Base-by-base conservation (phyloP, 2,888 invertebrate genomes). In the Mimumesa dahlbomi region DNA sequence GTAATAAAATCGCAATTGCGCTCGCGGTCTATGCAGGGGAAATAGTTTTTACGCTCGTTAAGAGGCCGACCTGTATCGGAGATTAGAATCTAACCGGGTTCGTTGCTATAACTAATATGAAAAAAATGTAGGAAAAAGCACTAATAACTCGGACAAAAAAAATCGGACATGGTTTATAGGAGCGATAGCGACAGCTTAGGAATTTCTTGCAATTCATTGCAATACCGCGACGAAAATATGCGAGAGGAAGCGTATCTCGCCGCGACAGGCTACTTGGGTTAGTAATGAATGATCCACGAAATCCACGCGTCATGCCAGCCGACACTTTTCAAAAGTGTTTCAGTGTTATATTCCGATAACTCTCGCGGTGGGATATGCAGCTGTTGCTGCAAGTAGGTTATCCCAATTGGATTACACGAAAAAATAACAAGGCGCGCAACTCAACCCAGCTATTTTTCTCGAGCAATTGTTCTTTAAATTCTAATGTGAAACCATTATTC, bases 271-370 rank as follows among this genome's bases (percentile, higher is more conserved):
- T 73, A 58, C 53, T 73, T 62, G 53, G 40, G 38, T 25, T 53
- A 63, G 48, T 73, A 73, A 73, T 34, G 66, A 73, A 73, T 54
- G 67, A 65, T 62, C 19, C 62, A 50, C 57, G 53, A 62, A 69
- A 59, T 69, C 45, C 56, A 34, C 53, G 36, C 52, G 56, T 68
- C 64, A 61, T 62, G n/a, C 22, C 70, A 6, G 34, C 7, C 31
- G 57, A 71, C 64, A 72, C 48, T 45, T 64, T 22, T 48, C 40
- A 46, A n/a, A 70, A 54, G 34, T 25, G 52, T 58, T 53, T 45
- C n/a, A n/a, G n/a, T n/a, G 58, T 64, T 72, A 53, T 71, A 64
- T 13, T 29, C 36, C 13, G 40, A 34, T 49, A 52, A 46, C 52
- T 62, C 63, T 40, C 52, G 31, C 13, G 0, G 7, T n/a, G n/a